A percentile compares a stretch with the other conserved stretches of the same genome.
These are phyloP conservation scores for Leptosomus discolor DNA, from an alignment of 2,113 vertebrate species.

Conservation along the genomic window DNA sequence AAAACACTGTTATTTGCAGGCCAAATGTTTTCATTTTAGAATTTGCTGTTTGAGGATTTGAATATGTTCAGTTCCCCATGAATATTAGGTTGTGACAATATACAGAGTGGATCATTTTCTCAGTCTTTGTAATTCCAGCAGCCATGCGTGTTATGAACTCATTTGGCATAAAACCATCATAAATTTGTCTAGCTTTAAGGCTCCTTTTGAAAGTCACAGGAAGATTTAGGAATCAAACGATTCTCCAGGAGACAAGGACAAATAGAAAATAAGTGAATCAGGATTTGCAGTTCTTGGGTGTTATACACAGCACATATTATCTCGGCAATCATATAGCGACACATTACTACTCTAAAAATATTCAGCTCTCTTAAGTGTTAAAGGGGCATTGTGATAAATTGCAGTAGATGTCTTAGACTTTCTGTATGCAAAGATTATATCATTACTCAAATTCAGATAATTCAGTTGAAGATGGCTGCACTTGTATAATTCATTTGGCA, in stretches of 20 bases:
- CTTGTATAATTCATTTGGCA: not conserved
- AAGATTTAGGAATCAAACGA: not conserved
- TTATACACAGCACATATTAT: not conserved
- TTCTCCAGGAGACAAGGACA: not conserved
- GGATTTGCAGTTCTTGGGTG: not conserved
- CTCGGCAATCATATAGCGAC: not conserved
- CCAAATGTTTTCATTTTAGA: slow-evolving; percentile 22
- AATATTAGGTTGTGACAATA: slow-evolving; percentile 18
- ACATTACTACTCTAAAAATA: slow-evolving; percentile 23
- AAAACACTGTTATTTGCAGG: slow-evolving; percentile 11
- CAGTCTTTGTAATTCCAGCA: not conserved
- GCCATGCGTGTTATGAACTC: not conserved
- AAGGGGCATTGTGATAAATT: not conserved
- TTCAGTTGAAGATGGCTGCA: not conserved
- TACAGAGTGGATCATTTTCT: slow-evolving; percentile 1
- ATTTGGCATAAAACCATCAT: not conserved
- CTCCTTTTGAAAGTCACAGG: slow-evolving; percentile 1
- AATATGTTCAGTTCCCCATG: not conserved
- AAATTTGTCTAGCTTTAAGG: not conserved
- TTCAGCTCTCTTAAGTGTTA: not conserved
- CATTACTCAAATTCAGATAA: not conserved
- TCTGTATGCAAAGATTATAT: not conserved
- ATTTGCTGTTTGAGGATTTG: not conserved
- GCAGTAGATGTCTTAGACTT: not conserved
- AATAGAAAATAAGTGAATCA: not conserved